Evolutionary conservation across 2,888 invertebrate species (phyloP).

Genomic region (Drosophila maculinotata): DNA sequence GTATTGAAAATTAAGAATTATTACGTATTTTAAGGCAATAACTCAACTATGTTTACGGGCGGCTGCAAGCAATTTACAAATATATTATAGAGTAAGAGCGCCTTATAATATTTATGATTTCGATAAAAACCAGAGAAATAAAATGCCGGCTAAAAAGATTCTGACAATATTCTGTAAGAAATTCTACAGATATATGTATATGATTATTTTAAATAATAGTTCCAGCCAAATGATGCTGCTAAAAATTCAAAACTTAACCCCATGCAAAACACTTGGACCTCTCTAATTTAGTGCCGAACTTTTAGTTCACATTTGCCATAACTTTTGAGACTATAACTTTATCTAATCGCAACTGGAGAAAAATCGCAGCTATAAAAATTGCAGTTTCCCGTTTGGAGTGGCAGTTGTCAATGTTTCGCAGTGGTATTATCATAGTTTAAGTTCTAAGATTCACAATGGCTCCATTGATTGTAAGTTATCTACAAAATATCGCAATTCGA

Average conservation of each 20-base stretch:
- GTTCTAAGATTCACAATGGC: not conserved
- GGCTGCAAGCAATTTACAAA: not conserved
- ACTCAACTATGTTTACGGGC: slow-evolving; percentile 22
- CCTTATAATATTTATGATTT: not conserved
- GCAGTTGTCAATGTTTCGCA: slow-evolving; percentile 22
- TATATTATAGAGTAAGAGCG: not conserved
- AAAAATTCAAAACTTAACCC: slow-evolving; percentile 16
- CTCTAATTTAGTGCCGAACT: not conserved
- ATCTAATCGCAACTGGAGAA: not conserved
- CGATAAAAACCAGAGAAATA: no score
- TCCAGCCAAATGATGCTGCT: no score
- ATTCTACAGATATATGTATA: no score
- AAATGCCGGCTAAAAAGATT: no score
- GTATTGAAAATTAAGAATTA: slow-evolving; percentile 72
- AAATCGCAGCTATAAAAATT: slow-evolving; percentile 38
- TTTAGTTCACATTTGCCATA: not conserved
- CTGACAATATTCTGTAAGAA: no score
- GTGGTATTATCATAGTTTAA: slow-evolving; percentile 18
- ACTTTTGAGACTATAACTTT: not conserved
- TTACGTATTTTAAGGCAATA: slow-evolving; percentile 52
- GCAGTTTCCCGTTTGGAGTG: not conserved
- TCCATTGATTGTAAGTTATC: not conserved
- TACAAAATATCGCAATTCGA: not conserved
- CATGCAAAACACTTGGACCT: slow-evolving; percentile 1
- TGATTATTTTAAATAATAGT: no score